Percentiles rank a stretch among this genome's conserved stretches.
These are phyloP conservation scores for Heliconius hewitsoni DNA, from an alignment of 1,140 invertebrate species.

Conservation along the genomic window DNA sequence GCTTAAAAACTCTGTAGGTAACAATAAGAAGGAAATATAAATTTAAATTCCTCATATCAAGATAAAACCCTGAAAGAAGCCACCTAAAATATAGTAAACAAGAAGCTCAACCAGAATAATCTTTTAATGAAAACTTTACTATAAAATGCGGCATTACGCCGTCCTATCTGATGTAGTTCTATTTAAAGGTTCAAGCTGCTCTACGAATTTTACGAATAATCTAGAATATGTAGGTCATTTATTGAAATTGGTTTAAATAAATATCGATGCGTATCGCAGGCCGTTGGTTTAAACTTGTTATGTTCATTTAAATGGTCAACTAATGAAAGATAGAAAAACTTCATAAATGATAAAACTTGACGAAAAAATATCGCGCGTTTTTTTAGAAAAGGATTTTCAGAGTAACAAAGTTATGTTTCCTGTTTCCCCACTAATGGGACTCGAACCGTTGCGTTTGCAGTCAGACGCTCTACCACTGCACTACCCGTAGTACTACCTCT, in stretches of 20 bases:
- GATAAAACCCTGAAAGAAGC: too few species aligned
- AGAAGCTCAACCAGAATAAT: neutral
- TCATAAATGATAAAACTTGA: too few species aligned
- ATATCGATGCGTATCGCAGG: conserved; percentile 21
- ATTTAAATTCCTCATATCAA: too few species aligned
- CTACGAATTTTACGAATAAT: conserved; percentile 17
- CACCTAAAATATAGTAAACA: neutral
- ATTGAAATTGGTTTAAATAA: conserved; percentile 49
- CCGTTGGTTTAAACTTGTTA: neutral
- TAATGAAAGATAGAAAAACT: neutral
- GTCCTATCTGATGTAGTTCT: neutral
- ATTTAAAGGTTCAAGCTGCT: neutral
- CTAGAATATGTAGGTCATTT: conserved; percentile 40
- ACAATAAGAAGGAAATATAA: too few species aligned
- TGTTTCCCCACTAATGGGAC: too few species aligned
- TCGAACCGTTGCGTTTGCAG: too few species aligned
- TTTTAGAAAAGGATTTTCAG: too few species aligned
- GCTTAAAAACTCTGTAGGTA: too few species aligned
- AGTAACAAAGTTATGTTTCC: too few species aligned
- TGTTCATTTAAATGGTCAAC: neutral
- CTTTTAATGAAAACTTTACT: neutral
- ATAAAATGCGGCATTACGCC: conserved; percentile 1
- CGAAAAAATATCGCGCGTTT: too few species aligned
- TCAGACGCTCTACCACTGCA: too few species aligned
- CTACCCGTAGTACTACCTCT: too few species aligned